Evolutionary conservation across 1,140 invertebrate genomes (phyloP), one percentile per base, ranked within the genome.

Genomic region (Danaus melanippus): DNA sequence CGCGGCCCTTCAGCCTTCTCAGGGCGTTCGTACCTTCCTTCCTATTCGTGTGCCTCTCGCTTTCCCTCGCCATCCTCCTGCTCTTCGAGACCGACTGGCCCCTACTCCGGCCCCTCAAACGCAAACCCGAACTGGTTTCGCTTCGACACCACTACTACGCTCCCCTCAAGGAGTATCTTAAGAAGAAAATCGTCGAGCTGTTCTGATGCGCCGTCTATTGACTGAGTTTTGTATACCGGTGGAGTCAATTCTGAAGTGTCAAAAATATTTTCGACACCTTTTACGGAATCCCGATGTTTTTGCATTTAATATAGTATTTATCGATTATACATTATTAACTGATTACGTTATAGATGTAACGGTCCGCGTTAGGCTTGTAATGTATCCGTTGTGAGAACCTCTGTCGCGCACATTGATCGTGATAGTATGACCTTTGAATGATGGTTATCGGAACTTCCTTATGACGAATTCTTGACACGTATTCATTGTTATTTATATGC

Each of bases 61-160:
- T 94, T 58, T 87, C 92, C 40, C 79, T 93, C 50, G 85, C 89
- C 9, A 90, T 91, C 5, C 80, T 94, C 15, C 71, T 94, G 15
- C 81, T 95, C 39, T 91, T 94, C 78, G 92, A 95, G 81, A 93
- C 92, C 10, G 93, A 96, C 74, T 90, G 91, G 69, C 89, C 92
- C 42, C 68, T 92, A 3, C 90, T 96, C 54, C 90, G 90, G 44
- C 88, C 87, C 11, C 71, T 96, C 45, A 89, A 92, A n/a, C 91
- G 91, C 67, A 90, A 91, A 67, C 94, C 94, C 11, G 94, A 96
- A 86, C 92, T 96, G 83, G 89, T 93, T 21, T 90, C 92, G 48
- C 88, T 96, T 46, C 90, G 92, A 58, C 91, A 92, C 69, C 92
- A 95, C 69, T 94, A 95, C 77, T 96, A 96, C 81, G 91, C 92